Percentiles rank a stretch among this genome's conserved stretches.
Conservation (phyloP, 2,797 vertebrate species). For the Siniperca scherzeri region DNA sequence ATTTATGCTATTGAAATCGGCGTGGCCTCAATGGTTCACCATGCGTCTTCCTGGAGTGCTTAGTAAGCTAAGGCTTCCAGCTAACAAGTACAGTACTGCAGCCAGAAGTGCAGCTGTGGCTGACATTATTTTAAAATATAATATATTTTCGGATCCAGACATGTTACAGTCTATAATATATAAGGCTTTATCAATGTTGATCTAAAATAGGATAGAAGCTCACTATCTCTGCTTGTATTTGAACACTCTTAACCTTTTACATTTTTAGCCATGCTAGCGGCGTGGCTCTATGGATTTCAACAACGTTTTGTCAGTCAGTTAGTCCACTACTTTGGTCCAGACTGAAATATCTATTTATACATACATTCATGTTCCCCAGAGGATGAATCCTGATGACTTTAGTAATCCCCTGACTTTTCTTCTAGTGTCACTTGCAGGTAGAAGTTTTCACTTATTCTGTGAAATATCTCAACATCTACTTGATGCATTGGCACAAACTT, state of each 20-base stretch:
- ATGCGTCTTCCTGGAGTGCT: slow-evolving; percentile 45
- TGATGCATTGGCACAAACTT: not conserved
- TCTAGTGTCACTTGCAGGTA: not conserved
- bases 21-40: slow-evolving; percentile 28
- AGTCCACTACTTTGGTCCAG: not conserved
- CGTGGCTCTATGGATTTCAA: not conserved
- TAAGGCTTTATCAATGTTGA: not conserved
- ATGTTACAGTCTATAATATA: slow-evolving; percentile 21
- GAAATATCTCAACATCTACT: not conserved
- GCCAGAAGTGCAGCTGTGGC: slow-evolving; percentile 46
- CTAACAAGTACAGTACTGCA: slow-evolving; percentile 25
- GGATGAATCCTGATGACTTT: not conserved
- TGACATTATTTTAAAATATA: slow-evolving; percentile 37
- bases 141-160: slow-evolving; percentile 29
- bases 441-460: slow-evolving; percentile 4
- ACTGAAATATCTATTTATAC: not conserved
- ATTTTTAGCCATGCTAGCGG: not conserved
- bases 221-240: not conserved
- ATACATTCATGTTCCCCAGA: not conserved
- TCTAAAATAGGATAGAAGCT: not conserved
- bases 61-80: slow-evolving; percentile 41
- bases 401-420: not conserved
- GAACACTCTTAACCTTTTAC: not conserved
- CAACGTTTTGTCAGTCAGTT: not conserved
- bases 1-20: slow-evolving; percentile 68